phyloP scores from a whole-genome alignment of 2,113 vertebrate species.

The Phycodurus eques region DNA sequence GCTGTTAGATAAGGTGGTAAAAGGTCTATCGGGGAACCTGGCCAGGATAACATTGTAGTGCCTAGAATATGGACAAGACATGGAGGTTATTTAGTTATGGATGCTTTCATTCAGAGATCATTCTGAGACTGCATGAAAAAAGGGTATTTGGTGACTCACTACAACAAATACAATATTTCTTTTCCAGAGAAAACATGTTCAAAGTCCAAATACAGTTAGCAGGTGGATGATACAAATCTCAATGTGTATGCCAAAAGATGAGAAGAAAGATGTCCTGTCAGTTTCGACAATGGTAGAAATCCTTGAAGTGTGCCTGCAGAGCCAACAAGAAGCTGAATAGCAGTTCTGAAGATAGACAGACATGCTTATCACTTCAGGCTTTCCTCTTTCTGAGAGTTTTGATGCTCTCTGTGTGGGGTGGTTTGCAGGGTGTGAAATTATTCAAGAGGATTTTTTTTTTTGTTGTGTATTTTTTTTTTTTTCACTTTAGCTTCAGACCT shows the following conservation, averaged over 20 bases:
- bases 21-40: conserved; percentile 33
- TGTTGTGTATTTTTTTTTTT: background rate
- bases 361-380: background rate
- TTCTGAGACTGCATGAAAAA: background rate
- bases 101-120: conserved; percentile 13
- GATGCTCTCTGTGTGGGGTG: background rate
- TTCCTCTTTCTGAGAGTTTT: background rate
- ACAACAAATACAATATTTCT: conserved; percentile 5
- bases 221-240: conserved; percentile 20
- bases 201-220: conserved; percentile 36
- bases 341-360: background rate
- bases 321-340: conserved; percentile 16
- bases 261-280: conserved; percentile 24
- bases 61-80: conserved; percentile 23
- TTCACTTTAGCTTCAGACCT: too few relatives aligned
- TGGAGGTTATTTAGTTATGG: conserved; percentile 9
- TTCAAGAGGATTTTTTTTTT: background rate
- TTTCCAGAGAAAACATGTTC: background rate
- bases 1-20: conserved; percentile 25
- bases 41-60: conserved; percentile 40
- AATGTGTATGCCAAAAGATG: conserved; percentile 9
- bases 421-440: background rate
- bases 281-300: background rate
- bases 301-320: conserved; percentile 10
- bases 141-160: background rate